Evolutionary conservation across 2,113 vertebrate species (phyloP).

Genomic region (Ciconia boyciana): DNA sequence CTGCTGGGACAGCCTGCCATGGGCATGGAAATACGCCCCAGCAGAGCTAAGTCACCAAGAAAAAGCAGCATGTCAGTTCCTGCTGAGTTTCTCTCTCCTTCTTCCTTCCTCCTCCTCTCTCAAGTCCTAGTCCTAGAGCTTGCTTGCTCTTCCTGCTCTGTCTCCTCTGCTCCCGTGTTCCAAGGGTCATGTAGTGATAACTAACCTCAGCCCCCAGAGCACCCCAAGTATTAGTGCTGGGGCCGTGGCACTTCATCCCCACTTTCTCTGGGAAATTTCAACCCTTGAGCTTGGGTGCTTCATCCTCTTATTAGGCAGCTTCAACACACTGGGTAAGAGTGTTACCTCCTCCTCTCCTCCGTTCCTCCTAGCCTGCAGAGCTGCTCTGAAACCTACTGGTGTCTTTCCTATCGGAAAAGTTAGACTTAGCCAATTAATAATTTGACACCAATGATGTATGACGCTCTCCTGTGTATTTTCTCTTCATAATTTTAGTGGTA

Average conservation of each 20-base stretch:
- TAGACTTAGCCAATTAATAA: not conserved
- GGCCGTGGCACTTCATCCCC: not conserved
- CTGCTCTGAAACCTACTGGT: not conserved
- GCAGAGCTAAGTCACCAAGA: not conserved
- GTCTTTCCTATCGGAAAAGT: not conserved
- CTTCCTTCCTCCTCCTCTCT: not conserved
- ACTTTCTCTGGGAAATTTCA: not conserved
- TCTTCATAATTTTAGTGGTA: not conserved
- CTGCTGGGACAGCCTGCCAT: not conserved
- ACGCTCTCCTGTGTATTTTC: not conserved
- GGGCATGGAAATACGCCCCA: not conserved
- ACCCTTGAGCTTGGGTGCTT: not conserved
- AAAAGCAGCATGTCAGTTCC: fast-evolving
- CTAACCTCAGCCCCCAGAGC: not conserved
- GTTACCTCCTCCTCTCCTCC: not conserved
- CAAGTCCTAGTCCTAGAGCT: not conserved
- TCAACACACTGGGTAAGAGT: fast-evolving
- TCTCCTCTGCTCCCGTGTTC: not conserved
- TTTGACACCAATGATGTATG: not conserved
- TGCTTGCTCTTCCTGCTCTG: not conserved
- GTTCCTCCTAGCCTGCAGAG: not conserved
- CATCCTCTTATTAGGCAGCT: not conserved
- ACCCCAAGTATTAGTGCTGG: not conserved
- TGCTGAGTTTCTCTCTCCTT: not conserved
- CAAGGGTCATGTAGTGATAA: not conserved